Percentiles rank a stretch among this genome's conserved stretches.
Conservation (phyloP, 1,140 invertebrate species). For the Drosophila carrolli region DNA sequence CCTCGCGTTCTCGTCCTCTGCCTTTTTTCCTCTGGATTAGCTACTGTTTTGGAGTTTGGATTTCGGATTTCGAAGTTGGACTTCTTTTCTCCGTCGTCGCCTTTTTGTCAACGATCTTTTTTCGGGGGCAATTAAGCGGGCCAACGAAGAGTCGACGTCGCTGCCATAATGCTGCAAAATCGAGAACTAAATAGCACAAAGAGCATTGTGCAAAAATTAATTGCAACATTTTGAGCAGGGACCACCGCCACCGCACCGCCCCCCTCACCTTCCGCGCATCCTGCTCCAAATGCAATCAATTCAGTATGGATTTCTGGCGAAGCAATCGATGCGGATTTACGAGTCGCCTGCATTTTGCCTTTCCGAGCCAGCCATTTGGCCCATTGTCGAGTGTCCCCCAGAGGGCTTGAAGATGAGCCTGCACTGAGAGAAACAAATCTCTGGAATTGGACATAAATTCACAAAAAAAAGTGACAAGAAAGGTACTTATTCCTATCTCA, state of each 20-base stretch:
- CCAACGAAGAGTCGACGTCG: slow-evolving; percentile 16
- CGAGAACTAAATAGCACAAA: slow-evolving; percentile 75
- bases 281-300: slow-evolving; percentile 69
- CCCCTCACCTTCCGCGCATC: background rate
- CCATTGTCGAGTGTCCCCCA: slow-evolving; percentile 70
- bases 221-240: slow-evolving; percentile 81
- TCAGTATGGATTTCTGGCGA: slow-evolving; percentile 73
- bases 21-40: slow-evolving; percentile 5
- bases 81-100: slow-evolving; percentile 3
- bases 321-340: slow-evolving; percentile 71
- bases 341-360: slow-evolving; percentile 53
- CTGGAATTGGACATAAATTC: background rate
- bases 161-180: slow-evolving; percentile 70
- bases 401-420: slow-evolving; percentile 32
- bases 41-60: slow-evolving; percentile 32
- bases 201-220: slow-evolving; percentile 82
- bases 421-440: slow-evolving; percentile 9
- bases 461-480: background rate
- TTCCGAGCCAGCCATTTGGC: slow-evolving; percentile 75
- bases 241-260: slow-evolving; percentile 11
- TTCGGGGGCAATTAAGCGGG: slow-evolving; percentile 63
- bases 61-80: background rate
- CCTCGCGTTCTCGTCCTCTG: background rate
- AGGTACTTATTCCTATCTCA: too few relatives aligned
- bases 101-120: slow-evolving; percentile 32